A percentile compares a stretch with the other conserved stretches of the same genome.
These are phyloP conservation scores for Dendropsophus ebraccatus DNA, from an alignment of 2,113 vertebrate species.

Conservation along the genomic window DNA sequence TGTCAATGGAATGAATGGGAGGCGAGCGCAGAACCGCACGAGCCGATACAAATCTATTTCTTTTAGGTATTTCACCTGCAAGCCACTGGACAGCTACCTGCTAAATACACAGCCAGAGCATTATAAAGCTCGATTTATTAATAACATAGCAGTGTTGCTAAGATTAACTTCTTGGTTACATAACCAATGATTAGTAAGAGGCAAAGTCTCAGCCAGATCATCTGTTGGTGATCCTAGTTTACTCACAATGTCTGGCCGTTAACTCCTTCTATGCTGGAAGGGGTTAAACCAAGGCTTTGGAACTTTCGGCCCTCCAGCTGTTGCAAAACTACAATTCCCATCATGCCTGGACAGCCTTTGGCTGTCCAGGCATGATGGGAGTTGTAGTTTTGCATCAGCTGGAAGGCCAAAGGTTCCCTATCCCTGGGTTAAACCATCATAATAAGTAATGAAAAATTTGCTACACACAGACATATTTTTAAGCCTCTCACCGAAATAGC, in stretches of 20 bases:
- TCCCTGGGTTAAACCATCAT: not conserved
- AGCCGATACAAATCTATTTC: not conserved
- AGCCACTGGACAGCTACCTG: not conserved
- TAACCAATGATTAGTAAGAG: constrained; percentile 56
- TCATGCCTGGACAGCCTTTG: no score
- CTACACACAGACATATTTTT: constrained; percentile 10
- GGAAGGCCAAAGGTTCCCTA: no score
- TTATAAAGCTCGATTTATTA: constrained; percentile 48
- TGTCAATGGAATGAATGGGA: constrained; percentile 35
- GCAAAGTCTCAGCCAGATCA: constrained; percentile 54
- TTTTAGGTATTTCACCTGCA: not conserved
- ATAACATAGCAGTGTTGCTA: constrained; percentile 56
- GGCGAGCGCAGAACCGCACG: not conserved
- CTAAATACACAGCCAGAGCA: constrained; percentile 4
- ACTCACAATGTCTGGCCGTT: constrained; percentile 32
- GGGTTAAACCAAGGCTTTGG: not conserved
- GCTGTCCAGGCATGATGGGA: no score
- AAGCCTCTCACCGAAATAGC: constrained; percentile 18
- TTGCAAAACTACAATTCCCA: no score
- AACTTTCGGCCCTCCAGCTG: no score
- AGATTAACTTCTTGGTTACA: constrained; percentile 58
- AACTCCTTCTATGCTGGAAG: constrained; percentile 30
- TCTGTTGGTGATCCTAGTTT: constrained; percentile 52
- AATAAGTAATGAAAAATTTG: constrained; percentile 22
- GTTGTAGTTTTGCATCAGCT: no score